phyloP scores from a whole-genome alignment of 2,888 invertebrate genomes.

The Apodemia duryi region DNA sequence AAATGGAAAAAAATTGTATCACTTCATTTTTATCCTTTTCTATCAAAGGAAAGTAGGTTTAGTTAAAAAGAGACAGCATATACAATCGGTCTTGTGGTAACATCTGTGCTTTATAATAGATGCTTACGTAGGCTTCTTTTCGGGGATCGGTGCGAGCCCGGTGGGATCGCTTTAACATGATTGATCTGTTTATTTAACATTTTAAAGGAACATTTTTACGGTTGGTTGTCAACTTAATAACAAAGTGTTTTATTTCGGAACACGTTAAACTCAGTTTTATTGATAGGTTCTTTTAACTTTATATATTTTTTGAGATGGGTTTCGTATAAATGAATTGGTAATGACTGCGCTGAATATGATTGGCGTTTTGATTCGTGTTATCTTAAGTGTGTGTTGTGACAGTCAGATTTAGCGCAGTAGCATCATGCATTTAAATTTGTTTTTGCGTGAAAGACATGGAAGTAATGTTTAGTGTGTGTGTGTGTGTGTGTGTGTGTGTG shows the following conservation, averaged over 20 bases:
- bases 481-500: too few species aligned
- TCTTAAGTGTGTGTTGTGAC: background rate
- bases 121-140: conserved; percentile 78
- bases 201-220: conserved; percentile 79
- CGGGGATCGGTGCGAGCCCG: conserved; percentile 67
- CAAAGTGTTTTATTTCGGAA: conserved; percentile 76
- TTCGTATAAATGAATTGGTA: conserved; percentile 41
- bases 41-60: conserved; percentile 34
- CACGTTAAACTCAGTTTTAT: conserved; percentile 76
- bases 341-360: conserved; percentile 39
- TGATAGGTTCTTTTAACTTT: conserved; percentile 75
- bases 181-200: conserved; percentile 80
- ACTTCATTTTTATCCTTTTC: conserved; percentile 62
- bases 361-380: conserved; percentile 34
- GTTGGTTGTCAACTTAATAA: conserved; percentile 80
- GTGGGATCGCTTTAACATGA: conserved; percentile 78
- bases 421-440: background rate
- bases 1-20: conserved; percentile 69
- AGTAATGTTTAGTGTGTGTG: too few species aligned
- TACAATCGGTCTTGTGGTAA: conserved; percentile 69
- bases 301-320: conserved; percentile 53
- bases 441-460: background rate
- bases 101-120: conserved; percentile 78
- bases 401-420: background rate
- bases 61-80: conserved; percentile 52